Percentiles rank a stretch among this genome's conserved stretches.
phyloP scores from a whole-genome alignment of 1,140 invertebrate genomes.

The Trachymyrmex septentrionalis region DNA sequence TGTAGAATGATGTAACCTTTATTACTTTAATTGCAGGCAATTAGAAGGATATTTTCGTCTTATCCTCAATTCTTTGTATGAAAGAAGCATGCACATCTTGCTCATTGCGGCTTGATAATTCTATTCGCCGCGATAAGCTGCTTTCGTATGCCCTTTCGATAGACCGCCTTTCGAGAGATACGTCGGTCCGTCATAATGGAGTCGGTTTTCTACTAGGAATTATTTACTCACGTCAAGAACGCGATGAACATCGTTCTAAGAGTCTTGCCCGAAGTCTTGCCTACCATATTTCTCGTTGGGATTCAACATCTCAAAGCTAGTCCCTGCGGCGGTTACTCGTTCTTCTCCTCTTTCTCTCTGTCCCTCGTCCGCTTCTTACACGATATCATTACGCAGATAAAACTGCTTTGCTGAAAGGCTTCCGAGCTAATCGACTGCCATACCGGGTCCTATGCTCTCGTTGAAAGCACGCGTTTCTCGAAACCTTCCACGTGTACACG shows the following conservation, averaged over 20 bases:
- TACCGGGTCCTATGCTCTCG: constrained; percentile 36
- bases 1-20: constrained; percentile 4
- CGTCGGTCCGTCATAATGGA: constrained; percentile 68
- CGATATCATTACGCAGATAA: constrained; percentile 82
- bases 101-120: constrained; percentile 32
- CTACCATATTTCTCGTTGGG: constrained; percentile 66
- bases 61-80: not conserved
- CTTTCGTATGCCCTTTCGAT: constrained; percentile 4
- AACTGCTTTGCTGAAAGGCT: constrained; percentile 79
- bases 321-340: constrained; percentile 37
- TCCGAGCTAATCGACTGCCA: constrained; percentile 75
- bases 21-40: constrained; percentile 4
- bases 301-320: constrained; percentile 58
- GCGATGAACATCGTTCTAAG: constrained; percentile 68
- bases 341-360: not conserved
- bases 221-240: constrained; percentile 74
- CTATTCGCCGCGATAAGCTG: constrained; percentile 18
- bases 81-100: not conserved
- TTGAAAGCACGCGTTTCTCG: constrained; percentile 66
- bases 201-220: constrained; percentile 73
- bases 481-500: constrained; percentile 58
- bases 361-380: constrained; percentile 36
- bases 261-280: constrained; percentile 72
- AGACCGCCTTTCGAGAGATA: constrained; percentile 40
- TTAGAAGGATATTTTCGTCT: not conserved